phyloP scores from a whole-genome alignment of 2,113 vertebrate genomes.

The Elaphurus davidianus region DNA sequence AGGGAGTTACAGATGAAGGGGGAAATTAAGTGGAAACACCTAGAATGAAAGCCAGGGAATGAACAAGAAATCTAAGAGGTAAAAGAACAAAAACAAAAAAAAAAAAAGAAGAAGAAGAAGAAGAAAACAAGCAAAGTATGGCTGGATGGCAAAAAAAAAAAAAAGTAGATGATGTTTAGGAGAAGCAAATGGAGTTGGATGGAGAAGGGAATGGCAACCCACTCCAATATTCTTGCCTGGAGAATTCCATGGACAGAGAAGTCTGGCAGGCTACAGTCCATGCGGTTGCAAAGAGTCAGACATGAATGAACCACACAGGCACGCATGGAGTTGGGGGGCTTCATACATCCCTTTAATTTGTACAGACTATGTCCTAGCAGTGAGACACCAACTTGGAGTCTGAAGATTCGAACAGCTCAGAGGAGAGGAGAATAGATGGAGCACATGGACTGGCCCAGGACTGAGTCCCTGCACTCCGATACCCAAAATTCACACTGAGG shows the following conservation, averaged over 20 bases:
- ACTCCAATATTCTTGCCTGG: not conserved
- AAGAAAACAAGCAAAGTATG: not conserved
- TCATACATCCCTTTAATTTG: not conserved
- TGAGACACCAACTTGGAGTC: not conserved
- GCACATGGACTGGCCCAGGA: not conserved
- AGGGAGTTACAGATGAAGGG: not conserved
- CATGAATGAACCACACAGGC: not conserved
- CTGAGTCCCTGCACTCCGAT: not conserved
- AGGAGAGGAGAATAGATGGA: not conserved
- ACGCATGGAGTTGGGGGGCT: not conserved
- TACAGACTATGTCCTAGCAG: not conserved
- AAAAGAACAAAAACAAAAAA: not conserved
- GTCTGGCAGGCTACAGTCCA: not conserved
- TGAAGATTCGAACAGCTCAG: not conserved
- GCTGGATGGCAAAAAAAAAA: not conserved
- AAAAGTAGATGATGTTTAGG: not conserved
- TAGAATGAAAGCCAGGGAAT: not conserved
- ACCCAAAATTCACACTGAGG: not conserved
- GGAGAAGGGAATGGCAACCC: not conserved
- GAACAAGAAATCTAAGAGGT: not conserved
- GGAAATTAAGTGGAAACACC: not conserved
- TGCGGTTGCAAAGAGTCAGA: not conserved
- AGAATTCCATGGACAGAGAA: not conserved
- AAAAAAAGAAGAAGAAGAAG: not conserved
- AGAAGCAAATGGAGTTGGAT: not conserved